These are phyloP conservation scores for Forpus xanthops DNA, from an alignment of 2,797 vertebrate species.

Conservation along the genomic window DNA sequence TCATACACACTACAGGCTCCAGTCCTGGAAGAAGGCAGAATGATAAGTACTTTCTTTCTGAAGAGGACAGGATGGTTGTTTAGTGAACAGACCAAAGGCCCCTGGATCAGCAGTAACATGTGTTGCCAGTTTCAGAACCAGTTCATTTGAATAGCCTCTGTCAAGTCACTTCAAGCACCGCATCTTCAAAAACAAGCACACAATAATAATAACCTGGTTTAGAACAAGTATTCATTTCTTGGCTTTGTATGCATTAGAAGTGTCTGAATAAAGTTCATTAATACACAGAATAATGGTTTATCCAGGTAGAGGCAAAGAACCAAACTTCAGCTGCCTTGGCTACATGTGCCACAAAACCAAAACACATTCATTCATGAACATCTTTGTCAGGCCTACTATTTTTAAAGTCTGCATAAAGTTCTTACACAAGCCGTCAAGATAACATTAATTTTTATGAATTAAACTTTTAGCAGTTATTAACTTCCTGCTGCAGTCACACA, in stretches of 20 bases:
- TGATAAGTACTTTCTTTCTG: background rate
- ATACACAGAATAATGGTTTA: background rate
- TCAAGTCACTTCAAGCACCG: background rate
- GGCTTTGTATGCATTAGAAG: background rate
- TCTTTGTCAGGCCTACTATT: background rate
- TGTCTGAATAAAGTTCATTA: background rate
- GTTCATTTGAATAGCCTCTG: background rate
- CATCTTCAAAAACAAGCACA: background rate
- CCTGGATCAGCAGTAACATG: background rate
- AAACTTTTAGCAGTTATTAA: conserved; percentile 23
- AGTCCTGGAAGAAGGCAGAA: background rate
- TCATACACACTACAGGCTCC: background rate
- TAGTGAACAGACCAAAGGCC: background rate
- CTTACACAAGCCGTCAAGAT: background rate
- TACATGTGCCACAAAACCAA: background rate
- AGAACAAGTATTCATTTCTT: background rate
- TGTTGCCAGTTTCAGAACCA: background rate
- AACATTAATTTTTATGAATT: conserved; percentile 24
- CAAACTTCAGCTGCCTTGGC: background rate
- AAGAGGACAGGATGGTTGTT: background rate
- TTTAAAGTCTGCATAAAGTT: conserved; percentile 3
- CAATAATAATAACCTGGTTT: background rate
- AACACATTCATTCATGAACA: background rate
- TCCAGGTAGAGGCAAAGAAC: background rate
- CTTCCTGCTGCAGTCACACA: conserved; percentile 20